Percentiles rank a stretch among this genome's conserved stretches.
Conservation (phyloP, 2,797 vertebrate species). For the Sebastes minor region DNA sequence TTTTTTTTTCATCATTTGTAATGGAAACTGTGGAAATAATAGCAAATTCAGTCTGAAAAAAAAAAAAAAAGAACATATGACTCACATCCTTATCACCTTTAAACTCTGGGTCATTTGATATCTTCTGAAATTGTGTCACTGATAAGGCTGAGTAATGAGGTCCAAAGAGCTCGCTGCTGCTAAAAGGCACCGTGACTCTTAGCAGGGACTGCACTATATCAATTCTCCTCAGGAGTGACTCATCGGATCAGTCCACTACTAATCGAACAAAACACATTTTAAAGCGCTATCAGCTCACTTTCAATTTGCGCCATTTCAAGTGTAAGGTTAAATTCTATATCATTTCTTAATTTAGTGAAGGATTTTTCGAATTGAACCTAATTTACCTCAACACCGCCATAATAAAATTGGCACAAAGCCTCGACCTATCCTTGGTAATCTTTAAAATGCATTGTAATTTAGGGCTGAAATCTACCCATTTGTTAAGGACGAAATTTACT, state of each 20-base stretch:
- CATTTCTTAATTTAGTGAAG: background rate
- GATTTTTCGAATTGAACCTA: background rate
- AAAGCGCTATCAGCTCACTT: slow-evolving; percentile 5
- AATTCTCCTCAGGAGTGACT: slow-evolving; percentile 23
- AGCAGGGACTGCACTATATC: slow-evolving; percentile 4
- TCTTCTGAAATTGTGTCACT: slow-evolving; percentile 18
- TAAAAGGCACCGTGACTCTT: slow-evolving; percentile 1
- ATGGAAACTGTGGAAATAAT: slow-evolving; percentile 49
- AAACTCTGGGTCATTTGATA: slow-evolving; percentile 28
- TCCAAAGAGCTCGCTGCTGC: slow-evolving; percentile 30
- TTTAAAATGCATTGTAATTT: slow-evolving; percentile 28
- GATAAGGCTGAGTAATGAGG: slow-evolving; percentile 42
- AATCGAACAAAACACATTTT: slow-evolving; percentile 23
- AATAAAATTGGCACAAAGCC: slow-evolving; percentile 8
- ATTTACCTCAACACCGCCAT: background rate
- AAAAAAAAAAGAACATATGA: background rate
- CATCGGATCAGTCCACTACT: background rate
- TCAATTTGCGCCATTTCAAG: background rate
- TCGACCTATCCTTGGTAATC: slow-evolving; percentile 31
- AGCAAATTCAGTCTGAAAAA: slow-evolving; percentile 15
- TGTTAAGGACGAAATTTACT: slow-evolving; percentile 59
- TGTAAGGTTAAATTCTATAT: background rate
- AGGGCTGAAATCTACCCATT: slow-evolving; percentile 41
- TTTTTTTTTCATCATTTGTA: slow-evolving; percentile 58
- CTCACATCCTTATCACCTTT: slow-evolving; percentile 19